Conservation (phyloP, 2,113 vertebrate genomes). For the Himantopus leucocephalus region DNA sequence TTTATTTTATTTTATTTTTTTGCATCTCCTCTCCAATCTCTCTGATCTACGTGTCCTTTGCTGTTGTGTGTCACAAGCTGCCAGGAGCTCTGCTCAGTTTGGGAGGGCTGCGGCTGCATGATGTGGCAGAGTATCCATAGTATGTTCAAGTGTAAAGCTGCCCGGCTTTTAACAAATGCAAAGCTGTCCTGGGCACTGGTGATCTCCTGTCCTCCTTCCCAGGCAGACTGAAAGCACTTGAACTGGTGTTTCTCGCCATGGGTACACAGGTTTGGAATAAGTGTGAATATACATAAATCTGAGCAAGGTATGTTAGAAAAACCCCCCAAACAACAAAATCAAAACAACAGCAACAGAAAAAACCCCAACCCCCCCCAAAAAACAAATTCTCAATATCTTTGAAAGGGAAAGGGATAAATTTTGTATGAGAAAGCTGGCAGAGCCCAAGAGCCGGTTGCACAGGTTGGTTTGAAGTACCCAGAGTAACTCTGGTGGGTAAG, state of each 20-base stretch:
- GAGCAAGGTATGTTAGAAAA: not conserved
- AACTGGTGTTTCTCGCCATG: not conserved
- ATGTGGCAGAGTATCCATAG: not conserved
- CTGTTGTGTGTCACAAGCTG: not conserved
- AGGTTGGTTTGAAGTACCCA: not conserved
- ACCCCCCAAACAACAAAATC: not conserved
- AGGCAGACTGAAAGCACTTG: not conserved
- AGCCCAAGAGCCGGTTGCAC: not conserved
- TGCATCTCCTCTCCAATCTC: not conserved
- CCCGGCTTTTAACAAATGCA: too few species aligned
- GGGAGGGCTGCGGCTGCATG: not conserved
- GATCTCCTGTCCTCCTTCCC: not conserved
- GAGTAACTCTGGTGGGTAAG: not conserved
- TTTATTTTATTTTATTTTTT: not conserved
- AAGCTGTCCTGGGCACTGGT: not conserved
- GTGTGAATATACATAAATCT: not conserved
- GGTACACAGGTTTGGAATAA: not conserved
- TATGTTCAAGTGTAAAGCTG: too few species aligned
- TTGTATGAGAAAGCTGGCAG: not conserved
- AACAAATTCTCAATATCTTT: not conserved
- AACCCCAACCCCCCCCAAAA: too few species aligned
- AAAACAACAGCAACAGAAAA: too few species aligned
- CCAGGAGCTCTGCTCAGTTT: not conserved
- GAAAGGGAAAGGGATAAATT: not conserved
- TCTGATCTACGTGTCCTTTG: not conserved